Evolutionary conservation across 2,113 vertebrate species (phyloP), one percentile per base, ranked within the genome.

Genomic region (Barnardius zonarius): DNA sequence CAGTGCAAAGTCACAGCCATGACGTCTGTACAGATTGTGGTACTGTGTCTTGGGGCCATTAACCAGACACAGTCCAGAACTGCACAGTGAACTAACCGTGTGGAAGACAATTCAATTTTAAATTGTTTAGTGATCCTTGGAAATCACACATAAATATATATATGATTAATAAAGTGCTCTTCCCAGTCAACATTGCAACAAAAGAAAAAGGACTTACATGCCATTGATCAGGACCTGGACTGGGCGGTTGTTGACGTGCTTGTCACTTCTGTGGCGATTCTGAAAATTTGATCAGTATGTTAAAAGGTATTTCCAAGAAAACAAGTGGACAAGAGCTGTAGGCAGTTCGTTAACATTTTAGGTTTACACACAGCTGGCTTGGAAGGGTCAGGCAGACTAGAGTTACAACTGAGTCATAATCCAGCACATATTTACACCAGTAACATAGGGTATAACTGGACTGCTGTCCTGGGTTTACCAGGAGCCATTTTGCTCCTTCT

Each of bases 181-280:
- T n/a, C 41, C n/a, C 7, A 16, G 25, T 31, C 46, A 82, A 69
- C 83, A 72, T 22, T 52, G 17, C 17, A 68, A 33, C 15, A 72
- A 75, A 77, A 51, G 10, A 19, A 55, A 43, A 63, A 69, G 13
- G 10, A 90, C 99, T 99, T 97, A 99, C 99, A 97, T 97, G 97
- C 98, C 98, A 76, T 98, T 96, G 19, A 98, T 93, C 75, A 99
- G 98, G 88, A 99, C 97, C 43, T 98, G 97, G 78, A 99, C 98
- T 25, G 96, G 96, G 11, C 98, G 98, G 96, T 99, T 99, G 96
- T 99, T 99, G 96, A 99, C 98, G 0, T 99, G 98, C 20, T 98
- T 98, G 97, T 99, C 99, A 1, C 95, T 99, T 97, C 87, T 98
- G 93, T 99, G 98, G 72, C 99, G 98, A 97, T 99, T 99, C 99